These are phyloP conservation scores for Syrrhaptes paradoxus DNA, from an alignment of 2,113 vertebrate genomes.

Conservation along the genomic window DNA sequence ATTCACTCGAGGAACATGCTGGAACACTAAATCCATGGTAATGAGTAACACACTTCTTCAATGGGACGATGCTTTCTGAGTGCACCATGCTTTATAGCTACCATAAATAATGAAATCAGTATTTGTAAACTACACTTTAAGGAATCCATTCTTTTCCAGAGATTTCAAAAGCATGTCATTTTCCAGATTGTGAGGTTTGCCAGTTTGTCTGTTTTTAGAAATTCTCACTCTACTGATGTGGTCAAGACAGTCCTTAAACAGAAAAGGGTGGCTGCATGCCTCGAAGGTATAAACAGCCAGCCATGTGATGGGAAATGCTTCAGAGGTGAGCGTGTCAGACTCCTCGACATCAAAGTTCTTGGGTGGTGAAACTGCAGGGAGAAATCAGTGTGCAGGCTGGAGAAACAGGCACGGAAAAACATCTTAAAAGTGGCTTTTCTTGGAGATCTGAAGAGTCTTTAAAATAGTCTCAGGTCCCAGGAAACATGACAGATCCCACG, in stretches of 20 bases:
- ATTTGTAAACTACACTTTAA: constrained; percentile 65
- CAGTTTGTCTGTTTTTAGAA: constrained; percentile 65
- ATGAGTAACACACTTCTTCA: constrained; percentile 64
- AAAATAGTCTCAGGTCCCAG: not conserved
- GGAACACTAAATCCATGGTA: constrained; percentile 24
- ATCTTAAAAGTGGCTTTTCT: constrained; percentile 27
- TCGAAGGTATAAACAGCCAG: constrained; percentile 58
- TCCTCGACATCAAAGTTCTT: constrained; percentile 39
- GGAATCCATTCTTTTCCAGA: constrained; percentile 49
- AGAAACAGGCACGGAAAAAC: constrained; percentile 3
- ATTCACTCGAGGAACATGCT: constrained; percentile 35
- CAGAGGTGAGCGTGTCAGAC: constrained; percentile 35
- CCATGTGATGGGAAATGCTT: constrained; percentile 59
- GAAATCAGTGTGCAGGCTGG: not conserved
- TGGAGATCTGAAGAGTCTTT: constrained; percentile 7
- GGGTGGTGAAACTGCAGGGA: constrained; percentile 17
- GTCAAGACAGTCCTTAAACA: constrained; percentile 62
- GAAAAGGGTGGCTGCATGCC: constrained; percentile 41
- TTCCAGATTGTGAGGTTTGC: constrained; percentile 56
- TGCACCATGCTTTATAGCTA: constrained; percentile 34
- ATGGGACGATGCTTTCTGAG: constrained; percentile 12
- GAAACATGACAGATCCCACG: not conserved
- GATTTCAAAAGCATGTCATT: constrained; percentile 56
- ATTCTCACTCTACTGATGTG: constrained; percentile 59
- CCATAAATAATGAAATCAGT: constrained; percentile 66